These are phyloP conservation scores for Lochmaea capreae DNA, from an alignment of 2,888 invertebrate species.

Conservation along the genomic window DNA sequence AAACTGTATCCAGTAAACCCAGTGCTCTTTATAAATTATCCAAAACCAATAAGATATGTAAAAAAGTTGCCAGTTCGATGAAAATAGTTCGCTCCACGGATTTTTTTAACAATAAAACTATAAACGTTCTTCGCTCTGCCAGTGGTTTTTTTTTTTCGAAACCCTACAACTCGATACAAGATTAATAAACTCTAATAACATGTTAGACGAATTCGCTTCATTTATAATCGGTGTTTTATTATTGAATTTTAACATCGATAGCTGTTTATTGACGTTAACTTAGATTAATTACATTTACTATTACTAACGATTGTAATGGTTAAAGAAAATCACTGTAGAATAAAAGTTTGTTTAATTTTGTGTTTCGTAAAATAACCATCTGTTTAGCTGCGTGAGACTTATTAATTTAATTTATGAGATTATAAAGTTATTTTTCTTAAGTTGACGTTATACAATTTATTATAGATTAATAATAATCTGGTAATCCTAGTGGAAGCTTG, in stretches of 20 bases:
- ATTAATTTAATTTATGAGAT: background rate
- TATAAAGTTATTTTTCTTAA: background rate
- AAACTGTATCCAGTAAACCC: no score
- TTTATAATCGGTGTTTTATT: constrained; percentile 34
- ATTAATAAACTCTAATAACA: constrained; percentile 46
- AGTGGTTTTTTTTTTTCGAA: background rate
- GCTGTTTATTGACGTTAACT: constrained; percentile 46
- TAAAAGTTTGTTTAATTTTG: background rate
- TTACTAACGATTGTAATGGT: constrained; percentile 36
- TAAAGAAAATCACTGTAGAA: constrained; percentile 12
- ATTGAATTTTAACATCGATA: constrained; percentile 41
- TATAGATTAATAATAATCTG: background rate
- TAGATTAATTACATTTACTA: constrained; percentile 47
- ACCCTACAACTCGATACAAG: constrained; percentile 31
- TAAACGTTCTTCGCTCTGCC: no score
- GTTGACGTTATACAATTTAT: background rate
- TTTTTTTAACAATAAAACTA: no score
- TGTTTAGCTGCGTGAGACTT: background rate
- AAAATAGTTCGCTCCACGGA: no score
- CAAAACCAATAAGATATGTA: no score
- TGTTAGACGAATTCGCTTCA: constrained; percentile 41
- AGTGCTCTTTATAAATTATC: no score
- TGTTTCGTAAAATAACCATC: background rate
- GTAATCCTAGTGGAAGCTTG: no score
- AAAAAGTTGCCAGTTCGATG: no score